Conservation (phyloP, 2,888 invertebrate genomes). For the Stegana nigrithorax region DNA sequence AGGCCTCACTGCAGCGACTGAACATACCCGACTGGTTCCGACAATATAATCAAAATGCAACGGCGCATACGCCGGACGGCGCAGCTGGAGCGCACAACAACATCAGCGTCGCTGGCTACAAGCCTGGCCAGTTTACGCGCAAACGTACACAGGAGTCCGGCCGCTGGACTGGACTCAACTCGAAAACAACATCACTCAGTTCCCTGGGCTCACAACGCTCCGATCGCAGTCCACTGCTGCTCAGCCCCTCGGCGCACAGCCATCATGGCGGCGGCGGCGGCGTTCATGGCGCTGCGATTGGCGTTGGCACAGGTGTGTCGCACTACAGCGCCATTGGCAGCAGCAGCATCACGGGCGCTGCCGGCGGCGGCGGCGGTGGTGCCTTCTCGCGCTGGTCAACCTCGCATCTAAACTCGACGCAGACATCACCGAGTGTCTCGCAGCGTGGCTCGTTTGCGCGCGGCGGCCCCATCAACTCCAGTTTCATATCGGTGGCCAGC, state of each 20-base stretch:
- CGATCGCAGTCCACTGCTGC: conserved; percentile 67
- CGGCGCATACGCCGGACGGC: conserved; percentile 51
- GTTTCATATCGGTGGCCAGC: conserved; percentile 73
- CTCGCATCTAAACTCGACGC: conserved; percentile 79
- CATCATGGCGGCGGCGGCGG: conserved; percentile 63
- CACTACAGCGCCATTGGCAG: conserved; percentile 6
- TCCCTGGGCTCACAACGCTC: conserved; percentile 74
- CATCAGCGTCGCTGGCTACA: conserved; percentile 56
- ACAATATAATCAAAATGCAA: conserved; percentile 64
- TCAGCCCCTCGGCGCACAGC: conserved; percentile 69
- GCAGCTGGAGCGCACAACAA: conserved; percentile 27
- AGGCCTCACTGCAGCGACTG: conserved; percentile 91
- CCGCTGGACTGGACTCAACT: conserved; percentile 77
- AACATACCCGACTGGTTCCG: conserved; percentile 96
- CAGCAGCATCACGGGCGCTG: conserved; percentile 28
- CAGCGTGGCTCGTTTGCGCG: conserved; percentile 79
- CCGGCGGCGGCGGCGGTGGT: conserved; percentile 37
- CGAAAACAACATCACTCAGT: conserved; percentile 88
- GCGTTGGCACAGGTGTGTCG: conserved; percentile 44
- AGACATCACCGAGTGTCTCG: conserved; percentile 81
- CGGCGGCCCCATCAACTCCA: conserved; percentile 68
- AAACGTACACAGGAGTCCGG: conserved; percentile 79
- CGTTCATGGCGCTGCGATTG: conserved; percentile 28
- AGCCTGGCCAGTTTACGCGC: conserved; percentile 84
- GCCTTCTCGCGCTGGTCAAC: conserved; percentile 76